Evolutionary conservation across 2,113 vertebrate genomes (phyloP).

Genomic region (Pachypanchax playfairii): DNA sequence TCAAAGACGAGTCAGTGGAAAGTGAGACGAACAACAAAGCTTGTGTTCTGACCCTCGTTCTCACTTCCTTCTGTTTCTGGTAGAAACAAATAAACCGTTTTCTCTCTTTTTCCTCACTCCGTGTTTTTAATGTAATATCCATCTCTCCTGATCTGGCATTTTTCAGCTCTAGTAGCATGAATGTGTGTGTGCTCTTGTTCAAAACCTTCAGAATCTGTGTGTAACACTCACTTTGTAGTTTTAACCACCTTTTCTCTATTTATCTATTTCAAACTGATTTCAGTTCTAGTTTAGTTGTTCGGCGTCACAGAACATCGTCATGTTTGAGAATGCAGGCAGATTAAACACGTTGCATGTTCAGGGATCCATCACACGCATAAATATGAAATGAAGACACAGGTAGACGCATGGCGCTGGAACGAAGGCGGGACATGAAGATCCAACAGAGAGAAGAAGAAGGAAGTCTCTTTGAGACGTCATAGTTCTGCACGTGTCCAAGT

Average conservation of each 20-base stretch:
- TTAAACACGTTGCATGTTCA: neutral
- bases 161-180: conserved; percentile 58
- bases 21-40: conserved; percentile 31
- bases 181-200: conserved; percentile 17
- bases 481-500: too few species aligned
- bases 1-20: conserved; percentile 63
- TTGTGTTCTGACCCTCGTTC: neutral
- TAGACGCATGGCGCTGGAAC: neutral
- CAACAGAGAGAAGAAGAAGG: neutral
- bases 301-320: too few species aligned
- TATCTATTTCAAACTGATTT: neutral
- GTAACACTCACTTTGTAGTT: too few species aligned
- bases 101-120: conserved; percentile 9
- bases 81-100: conserved; percentile 22
- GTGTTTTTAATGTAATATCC: conserved; percentile 23
- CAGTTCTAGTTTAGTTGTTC: neutral
- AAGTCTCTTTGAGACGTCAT: too few species aligned
- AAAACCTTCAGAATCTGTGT: conserved; percentile 12
- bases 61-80: conserved; percentile 25
- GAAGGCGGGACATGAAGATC: neutral
- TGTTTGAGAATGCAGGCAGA: neutral
- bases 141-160: conserved; percentile 64
- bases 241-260: too few species aligned
- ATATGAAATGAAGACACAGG: neutral
- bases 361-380: neutral